Evolutionary conservation across 2,113 vertebrate genomes (phyloP), one percentile per base, ranked within the genome.

Genomic region (Burhinus oedicnemus): DNA sequence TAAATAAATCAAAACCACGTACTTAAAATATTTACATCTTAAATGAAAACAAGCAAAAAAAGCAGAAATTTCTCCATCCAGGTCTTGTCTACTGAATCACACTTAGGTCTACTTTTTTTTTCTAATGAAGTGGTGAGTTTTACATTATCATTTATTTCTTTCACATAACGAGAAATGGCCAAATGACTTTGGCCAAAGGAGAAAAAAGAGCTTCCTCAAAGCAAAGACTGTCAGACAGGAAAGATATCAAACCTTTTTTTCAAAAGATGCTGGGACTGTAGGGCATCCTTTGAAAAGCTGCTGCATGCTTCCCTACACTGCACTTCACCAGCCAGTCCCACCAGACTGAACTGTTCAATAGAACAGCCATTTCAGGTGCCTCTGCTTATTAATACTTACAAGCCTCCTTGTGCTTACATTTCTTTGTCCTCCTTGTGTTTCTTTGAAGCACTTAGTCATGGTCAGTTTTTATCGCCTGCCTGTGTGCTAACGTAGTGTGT

Each of bases 1-100:
- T 97, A 98, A 98, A 98, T 98, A 98, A 98, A 98, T 98, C 97
- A 98, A 96, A 98, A 88, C 78, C 89, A 84, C 70, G 38, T 94
- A 82, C 96, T 98, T 97, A 96, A 98, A 96, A 97, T 97, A 98
- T 97, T 98, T 97, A 96, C 79, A 94, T 95, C 91, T 92, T 96
- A 97, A 97, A 97, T 93, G 62, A 95, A 95, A 96, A 93, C 57
- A 96, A 97, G 94, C 80, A 96, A 95, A 95, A 97, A 95, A 89
- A 40, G 25, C 18, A 71, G 8, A 14, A 91, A 58, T 91, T 93
- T 94, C 66, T 92, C 52, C 44, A 85, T 51, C 40, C 55, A 58
- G 47, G 52, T 70, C 94, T 93, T 97, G 97, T 87, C 81, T 93
- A 83, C 65, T 57, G 36, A 97, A 98, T 97, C 97, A 78, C 42